phyloP scores from a whole-genome alignment of 92 coral and sea anemone species.

The Pocillopora meandrina region DNA sequence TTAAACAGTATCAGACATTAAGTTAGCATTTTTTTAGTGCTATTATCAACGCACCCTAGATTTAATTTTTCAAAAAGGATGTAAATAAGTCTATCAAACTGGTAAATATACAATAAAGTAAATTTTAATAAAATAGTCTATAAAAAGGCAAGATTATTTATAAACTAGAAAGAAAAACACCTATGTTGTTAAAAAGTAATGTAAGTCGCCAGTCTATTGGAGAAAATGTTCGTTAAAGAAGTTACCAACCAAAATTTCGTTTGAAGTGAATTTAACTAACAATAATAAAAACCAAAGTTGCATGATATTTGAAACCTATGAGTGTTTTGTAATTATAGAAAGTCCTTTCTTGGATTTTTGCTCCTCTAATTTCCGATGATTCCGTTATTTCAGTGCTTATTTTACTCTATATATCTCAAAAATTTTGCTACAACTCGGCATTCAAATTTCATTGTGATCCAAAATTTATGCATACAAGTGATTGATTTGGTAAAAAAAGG shows the following conservation, averaged over 20 bases:
- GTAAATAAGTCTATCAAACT: conserved; percentile 9
- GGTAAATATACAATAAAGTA: conserved; percentile 21
- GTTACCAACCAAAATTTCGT: conserved; percentile 9
- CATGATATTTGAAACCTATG: conserved; percentile 15
- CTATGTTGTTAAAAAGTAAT: not conserved
- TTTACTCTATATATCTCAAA: too few relatives aligned
- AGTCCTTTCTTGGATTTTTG: not conserved
- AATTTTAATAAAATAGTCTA: conserved; percentile 28
- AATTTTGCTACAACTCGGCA: too few relatives aligned
- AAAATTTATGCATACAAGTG: too few relatives aligned
- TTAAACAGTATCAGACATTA: conserved; percentile 16
- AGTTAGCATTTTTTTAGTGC: conserved; percentile 20
- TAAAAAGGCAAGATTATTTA: conserved; percentile 10
- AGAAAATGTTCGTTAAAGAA: conserved; percentile 25
- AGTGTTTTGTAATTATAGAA: not conserved
- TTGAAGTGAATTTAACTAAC: conserved; percentile 22
- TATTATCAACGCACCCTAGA: not conserved
- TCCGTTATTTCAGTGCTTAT: too few relatives aligned
- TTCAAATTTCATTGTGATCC: too few relatives aligned
- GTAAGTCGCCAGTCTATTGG: not conserved
- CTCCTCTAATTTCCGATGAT: too few relatives aligned
- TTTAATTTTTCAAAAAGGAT: conserved; percentile 2
- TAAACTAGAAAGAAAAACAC: not conserved
- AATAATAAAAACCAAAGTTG: not conserved
- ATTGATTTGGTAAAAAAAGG: too few relatives aligned